Evolutionary conservation across 2,797 vertebrate genomes (phyloP).

Genomic region (Kryptolebias ocellatus): DNA sequence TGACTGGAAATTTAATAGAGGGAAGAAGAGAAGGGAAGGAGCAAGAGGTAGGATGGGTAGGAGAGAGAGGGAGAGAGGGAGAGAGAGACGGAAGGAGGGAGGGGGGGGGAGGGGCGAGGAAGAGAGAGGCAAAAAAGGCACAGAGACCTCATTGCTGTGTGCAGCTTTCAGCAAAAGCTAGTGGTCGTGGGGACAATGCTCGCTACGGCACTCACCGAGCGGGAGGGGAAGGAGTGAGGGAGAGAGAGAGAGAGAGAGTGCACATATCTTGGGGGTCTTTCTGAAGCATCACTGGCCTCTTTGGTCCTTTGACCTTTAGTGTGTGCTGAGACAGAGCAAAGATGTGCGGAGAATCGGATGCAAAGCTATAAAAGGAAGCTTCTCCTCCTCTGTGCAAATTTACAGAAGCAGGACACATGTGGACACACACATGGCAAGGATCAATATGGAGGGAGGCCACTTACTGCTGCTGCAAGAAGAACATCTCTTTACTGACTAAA

Average conservation of each 20-base stretch:
- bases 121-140: conserved; percentile 78
- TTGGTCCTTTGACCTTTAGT: conserved; percentile 76
- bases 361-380: conserved; percentile 11
- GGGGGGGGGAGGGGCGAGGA: conserved; percentile 60
- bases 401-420: conserved; percentile 23
- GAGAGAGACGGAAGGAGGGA: conserved; percentile 18
- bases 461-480: conserved; percentile 18
- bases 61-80: conserved; percentile 32
- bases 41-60: conserved; percentile 53
- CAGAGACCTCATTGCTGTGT: conserved; percentile 83
- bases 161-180: conserved; percentile 77
- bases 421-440: conserved; percentile 38
- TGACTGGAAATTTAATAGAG: conserved; percentile 88
- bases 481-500: conserved; percentile 30
- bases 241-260: conserved; percentile 37
- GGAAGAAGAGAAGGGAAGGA: conserved; percentile 60
- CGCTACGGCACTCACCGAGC: conserved; percentile 73
- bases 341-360: conserved; percentile 30
- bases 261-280: conserved; percentile 69
- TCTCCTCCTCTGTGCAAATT: conserved; percentile 12
- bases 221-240: conserved; percentile 43
- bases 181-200: conserved; percentile 78
- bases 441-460: conserved; percentile 36
- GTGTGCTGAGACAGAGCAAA: conserved; percentile 55
- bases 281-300: conserved; percentile 69